Percentiles rank a stretch among this genome's conserved stretches.
Evolutionary conservation across 1,140 invertebrate species (phyloP).

Genomic region (Bombus confusus): DNA sequence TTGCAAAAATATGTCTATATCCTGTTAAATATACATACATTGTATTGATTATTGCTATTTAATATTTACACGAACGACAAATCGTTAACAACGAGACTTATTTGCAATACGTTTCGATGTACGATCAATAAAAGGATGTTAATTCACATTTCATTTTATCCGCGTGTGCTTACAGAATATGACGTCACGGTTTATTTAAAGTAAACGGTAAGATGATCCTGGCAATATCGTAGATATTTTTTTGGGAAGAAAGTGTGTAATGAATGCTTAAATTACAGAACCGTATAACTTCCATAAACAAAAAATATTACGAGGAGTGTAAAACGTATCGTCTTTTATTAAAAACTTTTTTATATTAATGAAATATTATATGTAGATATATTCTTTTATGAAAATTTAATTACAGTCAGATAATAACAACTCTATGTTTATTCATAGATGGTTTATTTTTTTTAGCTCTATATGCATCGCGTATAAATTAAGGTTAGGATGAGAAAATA

Average conservation of each 20-base stretch:
- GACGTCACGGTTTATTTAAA: constrained; percentile 64
- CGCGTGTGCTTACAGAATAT: constrained; percentile 46
- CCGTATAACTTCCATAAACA: background rate
- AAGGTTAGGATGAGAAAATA: background rate
- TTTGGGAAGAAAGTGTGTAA: constrained; percentile 17
- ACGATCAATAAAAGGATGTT: constrained; percentile 31
- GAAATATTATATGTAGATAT: background rate
- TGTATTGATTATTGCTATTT: background rate
- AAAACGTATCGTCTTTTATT: background rate
- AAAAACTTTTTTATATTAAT: background rate
- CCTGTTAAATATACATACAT: background rate
- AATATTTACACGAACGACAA: background rate
- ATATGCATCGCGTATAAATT: background rate
- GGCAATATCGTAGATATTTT: constrained; percentile 40
- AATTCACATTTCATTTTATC: constrained; percentile 49
- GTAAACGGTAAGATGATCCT: constrained; percentile 52
- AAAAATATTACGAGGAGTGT: background rate
- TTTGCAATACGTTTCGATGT: constrained; percentile 15
- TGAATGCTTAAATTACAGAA: constrained; percentile 19
- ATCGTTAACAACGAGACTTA: background rate
- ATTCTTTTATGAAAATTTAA: background rate
- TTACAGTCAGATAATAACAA: background rate
- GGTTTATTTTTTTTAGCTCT: background rate
- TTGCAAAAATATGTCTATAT: background rate
- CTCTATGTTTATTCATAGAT: background rate